Base-by-base conservation (phyloP, 2,797 vertebrate species). In the Schizopygopsis pylzovi region DNA sequence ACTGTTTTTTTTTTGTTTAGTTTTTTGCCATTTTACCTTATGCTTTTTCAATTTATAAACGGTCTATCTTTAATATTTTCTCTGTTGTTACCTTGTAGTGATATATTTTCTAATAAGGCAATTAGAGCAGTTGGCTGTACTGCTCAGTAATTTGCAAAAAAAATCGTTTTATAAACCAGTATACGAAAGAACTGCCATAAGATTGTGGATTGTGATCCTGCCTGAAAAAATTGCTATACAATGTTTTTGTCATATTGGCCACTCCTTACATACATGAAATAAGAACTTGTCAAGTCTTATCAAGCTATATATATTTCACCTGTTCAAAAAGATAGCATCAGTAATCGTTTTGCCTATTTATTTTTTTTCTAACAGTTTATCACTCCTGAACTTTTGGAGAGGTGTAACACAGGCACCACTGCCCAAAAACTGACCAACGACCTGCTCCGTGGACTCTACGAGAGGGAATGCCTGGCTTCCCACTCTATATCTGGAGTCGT, bases 341-440 rank as follows among this genome's bases (percentile, higher is more conserved):
- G n/a, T 61, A 25, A 25, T 13, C 4, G 4, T 11, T 61, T 25
- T 61, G 59, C 0, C 1, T 61, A 61, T 61, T 54, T 61, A 11
- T 13, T 5, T 49, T 25, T 65, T 81, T 75, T 20, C 41, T 47
- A 77, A 79, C 68, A 93, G 92, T 92, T 92, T 73, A 93, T 93
- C 73, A 92, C 91, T 15, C 90, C 90, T 54, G 91, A 93, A 75
- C 88, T 93, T 81, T 82, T 93, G 86, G 92, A 93, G 82, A 89
- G 89, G 81, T 93, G 92, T 71, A 93, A 93, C 87, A 93, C 92
- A 4, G 91, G 90, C 43, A 92, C 92, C 61, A 93, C 92, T 18
- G 91, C 93, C 37, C 93, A 93, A 88, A 93, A 93, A 84, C 73
- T 93, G 87, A 93, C 92, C 87, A 93, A 93, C 54, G 91, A 93